Base-by-base conservation (phyloP, 2,888 invertebrate genomes). In the Caenorhabditis sp. region DNA sequence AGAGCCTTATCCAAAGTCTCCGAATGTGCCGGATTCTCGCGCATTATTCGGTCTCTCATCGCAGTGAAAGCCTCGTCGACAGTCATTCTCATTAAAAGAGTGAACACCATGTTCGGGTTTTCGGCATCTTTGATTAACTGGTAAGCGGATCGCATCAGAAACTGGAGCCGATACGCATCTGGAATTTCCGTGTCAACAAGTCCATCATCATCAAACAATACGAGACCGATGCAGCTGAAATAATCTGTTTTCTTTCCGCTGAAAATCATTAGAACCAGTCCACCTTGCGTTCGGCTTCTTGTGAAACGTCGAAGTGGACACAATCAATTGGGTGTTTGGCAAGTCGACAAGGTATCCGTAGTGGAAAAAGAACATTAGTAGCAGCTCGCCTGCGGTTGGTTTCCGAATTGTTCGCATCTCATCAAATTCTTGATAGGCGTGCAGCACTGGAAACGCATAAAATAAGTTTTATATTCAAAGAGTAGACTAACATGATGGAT, bases 271-370 rank as follows among this genome's bases (percentile, higher is more conserved):
- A 40, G 13, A 40, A 15, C 9, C 15, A 15, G n/a, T n/a, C n/a
- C 15, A 40, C 40, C 15, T 15, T 8, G 9, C 15, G 13, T 13
- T 40, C 2, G 9, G 2, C n/a, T 37, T 37, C 15, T 11, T 13
- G 2, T 13, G 1, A 6, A 24, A 15, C 2, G n/a, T 18, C 1
- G 11, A 11, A 9, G 18, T 44, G 2, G 11, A 18, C 40, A 40
- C 3, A 53, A 6, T 9, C 1, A 65, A 4, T 18, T 2, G n/a
- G 6, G n/a, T 11, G 20, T 53, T 5, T 8, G 37, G 37, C 24
- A 67, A 51, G 44, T 67, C 56, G 28, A 44, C 28, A 4, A 67
- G 56, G 18, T 67, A 44, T 28, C 67, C 67, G 28, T 67, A 67
- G 56, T 55, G 44, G 28, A 18, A 67, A 24, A 67, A 55, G 55